A percentile compares a stretch with the other conserved stretches of the same genome.
Evolutionary conservation across 2,888 invertebrate genomes (phyloP).

Genomic region (Polydrusus tereticollis): DNA sequence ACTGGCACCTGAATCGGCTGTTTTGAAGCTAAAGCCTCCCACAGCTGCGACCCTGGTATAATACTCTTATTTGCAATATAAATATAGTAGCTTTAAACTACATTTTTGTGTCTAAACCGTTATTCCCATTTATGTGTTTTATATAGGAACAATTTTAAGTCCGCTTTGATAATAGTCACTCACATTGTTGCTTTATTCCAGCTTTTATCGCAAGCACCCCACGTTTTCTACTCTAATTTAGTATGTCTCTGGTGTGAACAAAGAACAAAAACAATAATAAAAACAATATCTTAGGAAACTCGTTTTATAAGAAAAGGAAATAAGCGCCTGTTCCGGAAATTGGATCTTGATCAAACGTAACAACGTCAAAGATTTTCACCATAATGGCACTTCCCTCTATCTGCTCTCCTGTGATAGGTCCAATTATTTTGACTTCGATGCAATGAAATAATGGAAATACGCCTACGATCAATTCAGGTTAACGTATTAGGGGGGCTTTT

Average conservation of each 20-base stretch:
- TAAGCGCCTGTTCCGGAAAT: conserved; percentile 50
- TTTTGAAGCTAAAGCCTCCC: too few species aligned
- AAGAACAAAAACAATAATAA: conserved; percentile 21
- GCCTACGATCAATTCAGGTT: background rate
- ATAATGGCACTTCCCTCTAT: conserved; percentile 22
- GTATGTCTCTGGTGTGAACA: conserved; percentile 1
- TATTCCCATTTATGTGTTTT: too few species aligned
- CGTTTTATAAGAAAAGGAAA: conserved; percentile 50
- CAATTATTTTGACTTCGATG: conserved; percentile 22
- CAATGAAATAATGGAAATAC: conserved; percentile 10
- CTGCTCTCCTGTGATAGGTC: conserved; percentile 9
- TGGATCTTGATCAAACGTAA: conserved; percentile 42
- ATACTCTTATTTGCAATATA: too few species aligned
- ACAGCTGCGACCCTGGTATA: too few species aligned
- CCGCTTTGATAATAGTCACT: too few species aligned
- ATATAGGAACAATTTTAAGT: too few species aligned
- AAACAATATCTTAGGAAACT: conserved; percentile 32
- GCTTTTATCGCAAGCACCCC: background rate
- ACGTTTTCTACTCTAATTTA: background rate
- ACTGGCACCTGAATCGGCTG: too few species aligned
- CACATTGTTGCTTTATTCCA: too few species aligned
- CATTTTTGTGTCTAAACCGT: too few species aligned
- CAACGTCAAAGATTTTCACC: conserved; percentile 23
- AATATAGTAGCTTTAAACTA: too few species aligned
- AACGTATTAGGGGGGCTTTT: too few species aligned